Percentiles rank a stretch among this genome's conserved stretches.
Evolutionary conservation across 2,888 invertebrate species (phyloP).

Genomic region (Gastrophysa polygoni): DNA sequence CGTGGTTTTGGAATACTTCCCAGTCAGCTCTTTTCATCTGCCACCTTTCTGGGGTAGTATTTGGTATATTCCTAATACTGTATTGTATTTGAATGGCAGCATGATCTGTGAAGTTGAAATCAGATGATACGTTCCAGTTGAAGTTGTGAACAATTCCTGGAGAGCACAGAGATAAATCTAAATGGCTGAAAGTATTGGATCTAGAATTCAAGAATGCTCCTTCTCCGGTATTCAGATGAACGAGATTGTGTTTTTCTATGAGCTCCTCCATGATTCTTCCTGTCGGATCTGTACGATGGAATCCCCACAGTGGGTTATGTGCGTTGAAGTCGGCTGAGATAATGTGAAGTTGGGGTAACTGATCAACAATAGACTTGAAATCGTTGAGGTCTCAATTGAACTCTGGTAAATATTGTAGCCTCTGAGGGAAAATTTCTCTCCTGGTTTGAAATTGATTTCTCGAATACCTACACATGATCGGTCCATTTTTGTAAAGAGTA

Average conservation of each 20-base stretch:
- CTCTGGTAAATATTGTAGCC: not conserved
- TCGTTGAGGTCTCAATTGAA: not conserved
- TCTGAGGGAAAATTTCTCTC: not conserved
- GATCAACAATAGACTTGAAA: not conserved
- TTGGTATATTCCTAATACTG: not conserved
- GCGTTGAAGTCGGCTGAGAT: not conserved
- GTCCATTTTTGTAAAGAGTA: not conserved
- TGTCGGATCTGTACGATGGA: not conserved
- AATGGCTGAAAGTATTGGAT: not conserved
- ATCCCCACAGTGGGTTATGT: slow-evolving; percentile 4
- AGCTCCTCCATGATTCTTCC: not conserved
- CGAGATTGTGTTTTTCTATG: not conserved
- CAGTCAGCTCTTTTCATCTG: not conserved
- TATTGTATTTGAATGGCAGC: slow-evolving; percentile 3
- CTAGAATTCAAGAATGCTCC: not conserved
- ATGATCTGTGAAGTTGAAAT: slow-evolving; percentile 4
- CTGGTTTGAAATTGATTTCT: slow-evolving; percentile 1
- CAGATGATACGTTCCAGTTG: not conserved
- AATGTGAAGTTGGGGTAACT: not conserved
- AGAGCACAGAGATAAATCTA: not conserved
- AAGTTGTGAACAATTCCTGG: not conserved
- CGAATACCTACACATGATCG: not conserved
- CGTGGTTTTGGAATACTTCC: not conserved
- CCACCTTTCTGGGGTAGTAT: not conserved
- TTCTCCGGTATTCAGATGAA: not conserved